Percentiles rank a stretch among this genome's conserved stretches.
Conservation (phyloP, 2,113 vertebrate genomes). For the Apus apus region DNA sequence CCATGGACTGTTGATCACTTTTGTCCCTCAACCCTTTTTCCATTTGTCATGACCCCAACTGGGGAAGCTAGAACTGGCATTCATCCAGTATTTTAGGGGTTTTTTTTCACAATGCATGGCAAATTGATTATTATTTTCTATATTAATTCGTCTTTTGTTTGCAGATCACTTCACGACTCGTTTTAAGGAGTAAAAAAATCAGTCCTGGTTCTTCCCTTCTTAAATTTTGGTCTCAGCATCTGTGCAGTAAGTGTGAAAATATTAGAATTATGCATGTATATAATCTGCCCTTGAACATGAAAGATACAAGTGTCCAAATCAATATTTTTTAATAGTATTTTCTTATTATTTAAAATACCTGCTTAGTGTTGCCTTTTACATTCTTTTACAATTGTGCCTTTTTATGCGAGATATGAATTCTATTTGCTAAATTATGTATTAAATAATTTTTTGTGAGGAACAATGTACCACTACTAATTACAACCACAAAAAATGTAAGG, state of each 20-base stretch:
- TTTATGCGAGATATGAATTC: background rate
- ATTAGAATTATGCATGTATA: background rate
- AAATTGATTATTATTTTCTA: background rate
- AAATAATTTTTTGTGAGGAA: background rate
- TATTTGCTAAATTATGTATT: background rate
- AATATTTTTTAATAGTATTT: background rate
- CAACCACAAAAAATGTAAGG: background rate
- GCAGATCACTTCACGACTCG: background rate
- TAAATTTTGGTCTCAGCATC: background rate
- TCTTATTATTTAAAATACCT: background rate
- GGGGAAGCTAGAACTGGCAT: background rate
- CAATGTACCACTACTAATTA: background rate
- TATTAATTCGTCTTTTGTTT: background rate
- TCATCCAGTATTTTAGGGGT: background rate
- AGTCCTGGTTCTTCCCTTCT: background rate
- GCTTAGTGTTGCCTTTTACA: background rate
- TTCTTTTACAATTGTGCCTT: background rate
- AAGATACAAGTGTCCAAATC: background rate
- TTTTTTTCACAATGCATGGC: background rate
- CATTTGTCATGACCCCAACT: background rate
- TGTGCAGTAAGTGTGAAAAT: background rate
- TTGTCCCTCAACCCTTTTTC: background rate
- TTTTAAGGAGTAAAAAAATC: background rate
- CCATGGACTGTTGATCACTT: background rate
- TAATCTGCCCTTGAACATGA: background rate